Base-by-base conservation (phyloP, 2,797 vertebrate species). In the Darevskia mixta region DNA sequence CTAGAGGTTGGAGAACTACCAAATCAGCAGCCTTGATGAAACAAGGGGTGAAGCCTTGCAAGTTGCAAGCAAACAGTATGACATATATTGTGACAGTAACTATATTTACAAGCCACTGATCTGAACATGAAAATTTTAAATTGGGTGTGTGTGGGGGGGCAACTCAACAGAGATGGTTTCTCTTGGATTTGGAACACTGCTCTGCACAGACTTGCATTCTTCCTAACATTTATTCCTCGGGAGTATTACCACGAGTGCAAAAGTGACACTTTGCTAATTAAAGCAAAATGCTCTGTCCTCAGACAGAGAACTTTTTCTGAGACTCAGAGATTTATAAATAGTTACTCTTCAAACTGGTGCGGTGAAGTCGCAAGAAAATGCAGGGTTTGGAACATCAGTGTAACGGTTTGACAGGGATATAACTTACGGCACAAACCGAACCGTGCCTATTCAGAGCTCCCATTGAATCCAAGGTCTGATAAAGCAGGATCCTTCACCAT, bases 251-350 rank as follows among this genome's bases (percentile, higher is more conserved):
- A 29, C 29, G 11, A 61, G 23, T 32, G 1, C 41, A 25, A 76
- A 45, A 49, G 72, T 66, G 73, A 67, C 29, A 87, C 29, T 82
- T 82, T 76, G 79, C 38, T 75, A 87, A 83, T 83, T 83, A 76
- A 55, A 66, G 67, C 20, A 35, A n/a, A 18, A 80, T 75, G 32
- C 45, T 85, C 29, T 20, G 55, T 67, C 64, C 13, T 78, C 23
- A 61, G 8, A 77, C 29, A 55, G 11, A 82, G 43, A 82, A 71
- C 20, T 20, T 71, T 55, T 77, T 61, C 71, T 82, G 20, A 79
- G 45, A 72, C 38, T 45, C 32, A 58, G 11, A 41, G 11, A 25
- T 41, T 55, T 87, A 41, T 82, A 83, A 73, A 23, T 13, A 45
- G 17, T 23, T 49, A 20, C 43, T 38, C 23, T 77, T 77, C 61